Conservation (phyloP, 1,140 invertebrate genomes). For the Goniozus legneri region DNA sequence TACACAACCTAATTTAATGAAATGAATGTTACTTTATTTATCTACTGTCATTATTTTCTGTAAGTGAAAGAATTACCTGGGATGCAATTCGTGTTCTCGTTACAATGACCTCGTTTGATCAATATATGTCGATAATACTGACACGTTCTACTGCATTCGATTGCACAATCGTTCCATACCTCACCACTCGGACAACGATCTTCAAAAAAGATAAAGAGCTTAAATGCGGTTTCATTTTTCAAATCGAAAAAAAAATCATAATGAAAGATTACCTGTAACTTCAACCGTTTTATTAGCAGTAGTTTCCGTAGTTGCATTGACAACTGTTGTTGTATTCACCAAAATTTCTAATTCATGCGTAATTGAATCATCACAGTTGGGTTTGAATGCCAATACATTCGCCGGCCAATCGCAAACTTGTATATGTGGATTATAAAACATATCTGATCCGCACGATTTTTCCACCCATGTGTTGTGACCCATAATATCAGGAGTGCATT, state of each 20-base stretch:
- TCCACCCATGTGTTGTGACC: constrained; percentile 50
- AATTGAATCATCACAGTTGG: constrained; percentile 51
- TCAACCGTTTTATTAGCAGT: not conserved
- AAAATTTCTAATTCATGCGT: not conserved
- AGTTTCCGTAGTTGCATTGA: not conserved
- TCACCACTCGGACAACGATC: no score
- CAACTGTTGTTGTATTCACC: not conserved
- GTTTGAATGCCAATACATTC: constrained; percentile 59
- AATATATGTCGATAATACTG: constrained; percentile 52
- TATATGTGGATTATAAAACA: constrained; percentile 61
- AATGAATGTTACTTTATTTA: not conserved
- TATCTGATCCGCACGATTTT: constrained; percentile 58
- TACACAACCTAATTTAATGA: constrained; percentile 25
- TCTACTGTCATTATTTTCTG: not conserved
- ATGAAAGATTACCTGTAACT: constrained; percentile 1
- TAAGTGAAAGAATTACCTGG: constrained; percentile 33
- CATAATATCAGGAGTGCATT: constrained; percentile 50
- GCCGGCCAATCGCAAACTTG: constrained; percentile 64
- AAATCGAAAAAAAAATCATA: no score
- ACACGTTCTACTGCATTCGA: constrained; percentile 63
- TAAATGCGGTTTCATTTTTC: no score
- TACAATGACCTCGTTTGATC: constrained; percentile 47
- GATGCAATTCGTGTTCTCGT: constrained; percentile 49
- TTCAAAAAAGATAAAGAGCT: no score
- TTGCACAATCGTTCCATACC: constrained; percentile 59